Percentiles rank a stretch among this genome's conserved stretches.
These are phyloP conservation scores for Brachionichthys hirsutus DNA, from an alignment of 2,113 vertebrate species.

Conservation along the genomic window DNA sequence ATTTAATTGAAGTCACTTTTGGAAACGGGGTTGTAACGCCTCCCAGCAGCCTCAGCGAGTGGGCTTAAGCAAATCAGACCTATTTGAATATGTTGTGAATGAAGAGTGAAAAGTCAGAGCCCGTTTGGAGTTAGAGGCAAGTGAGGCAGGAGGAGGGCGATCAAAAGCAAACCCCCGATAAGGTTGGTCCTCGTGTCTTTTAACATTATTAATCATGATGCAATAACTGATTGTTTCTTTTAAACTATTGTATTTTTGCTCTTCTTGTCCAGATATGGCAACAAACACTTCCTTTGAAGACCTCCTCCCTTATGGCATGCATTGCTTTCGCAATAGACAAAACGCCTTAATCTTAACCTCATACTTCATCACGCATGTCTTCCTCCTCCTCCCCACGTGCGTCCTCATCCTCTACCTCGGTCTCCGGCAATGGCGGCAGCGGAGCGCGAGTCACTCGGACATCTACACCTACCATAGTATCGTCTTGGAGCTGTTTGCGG, in stretches of 20 bases:
- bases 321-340: neutral
- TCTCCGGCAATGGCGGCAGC: neutral
- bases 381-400: slow-evolving; percentile 17
- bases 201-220: neutral
- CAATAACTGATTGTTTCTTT: too few species aligned
- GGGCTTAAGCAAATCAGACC: too few species aligned
- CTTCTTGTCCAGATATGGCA: neutral
- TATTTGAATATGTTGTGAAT: too few species aligned
- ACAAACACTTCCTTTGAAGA: neutral
- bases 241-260: too few species aligned
- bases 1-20: too few species aligned
- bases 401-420: slow-evolving; percentile 9
- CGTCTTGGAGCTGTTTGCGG: neutral
- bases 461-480: slow-evolving; percentile 18
- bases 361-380: neutral
- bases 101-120: too few species aligned
- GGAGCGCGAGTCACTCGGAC: slow-evolving; percentile 4
- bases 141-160: neutral
- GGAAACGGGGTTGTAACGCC: too few species aligned
- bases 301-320: rapidly evolving
- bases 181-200: neutral
- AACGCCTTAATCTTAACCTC: rapidly evolving
- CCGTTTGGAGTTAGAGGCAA: neutral
- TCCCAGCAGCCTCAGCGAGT: too few species aligned
- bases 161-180: neutral